Percentiles rank a stretch among this genome's conserved stretches.
Conservation (phyloP, 2,888 invertebrate genomes). For the Syrphus vitripennis region DNA sequence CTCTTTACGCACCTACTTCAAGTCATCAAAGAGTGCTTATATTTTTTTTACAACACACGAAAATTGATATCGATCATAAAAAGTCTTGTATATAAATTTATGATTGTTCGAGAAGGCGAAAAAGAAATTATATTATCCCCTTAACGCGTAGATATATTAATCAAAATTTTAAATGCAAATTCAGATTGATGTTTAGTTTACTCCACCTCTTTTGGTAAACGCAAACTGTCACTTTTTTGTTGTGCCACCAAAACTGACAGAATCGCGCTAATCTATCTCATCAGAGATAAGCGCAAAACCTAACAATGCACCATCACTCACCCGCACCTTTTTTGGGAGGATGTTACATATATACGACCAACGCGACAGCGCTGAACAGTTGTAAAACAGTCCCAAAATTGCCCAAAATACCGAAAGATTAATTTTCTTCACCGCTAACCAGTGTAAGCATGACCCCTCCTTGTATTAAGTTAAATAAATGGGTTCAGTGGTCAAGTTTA, state of each 20-base stretch:
- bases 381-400: constrained; percentile 30
- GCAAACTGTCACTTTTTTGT: constrained; percentile 46
- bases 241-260: constrained; percentile 7
- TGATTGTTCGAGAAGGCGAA: not conserved
- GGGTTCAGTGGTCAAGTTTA: constrained; percentile 58
- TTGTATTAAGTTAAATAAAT: constrained; percentile 34
- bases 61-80: constrained; percentile 60
- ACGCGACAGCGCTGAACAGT: constrained; percentile 33
- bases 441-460: constrained; percentile 36
- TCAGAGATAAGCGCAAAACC: constrained; percentile 47
- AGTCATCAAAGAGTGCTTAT: constrained; percentile 46
- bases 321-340: constrained; percentile 19
- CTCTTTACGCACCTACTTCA: constrained; percentile 57
- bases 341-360: not conserved
- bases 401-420: constrained; percentile 45
- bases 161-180: constrained; percentile 48
- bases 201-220: constrained; percentile 40
- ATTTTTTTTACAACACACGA: constrained; percentile 38
- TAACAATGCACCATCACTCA: constrained; percentile 62
- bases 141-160: not conserved
- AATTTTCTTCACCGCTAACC: constrained; percentile 33
- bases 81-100: not conserved
- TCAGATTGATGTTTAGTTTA: constrained; percentile 26
- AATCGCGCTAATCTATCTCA: constrained; percentile 40
- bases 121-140: not conserved